A percentile compares a stretch with the other conserved stretches of the same genome.
Conservation (phyloP, 2,888 invertebrate genomes). For the Xylota segnis region DNA sequence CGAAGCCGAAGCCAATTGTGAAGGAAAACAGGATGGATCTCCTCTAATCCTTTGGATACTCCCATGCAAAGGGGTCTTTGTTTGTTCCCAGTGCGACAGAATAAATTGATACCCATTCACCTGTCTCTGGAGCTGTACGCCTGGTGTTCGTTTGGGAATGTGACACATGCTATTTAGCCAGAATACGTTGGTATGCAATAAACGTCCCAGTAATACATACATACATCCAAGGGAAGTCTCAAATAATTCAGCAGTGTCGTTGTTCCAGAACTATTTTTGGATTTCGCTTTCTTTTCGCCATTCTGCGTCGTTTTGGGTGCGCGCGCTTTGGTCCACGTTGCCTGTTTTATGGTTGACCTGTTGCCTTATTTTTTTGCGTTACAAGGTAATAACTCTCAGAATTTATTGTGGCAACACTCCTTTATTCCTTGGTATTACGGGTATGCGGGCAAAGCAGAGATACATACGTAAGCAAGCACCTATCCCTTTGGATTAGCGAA, state of each 20-base stretch:
- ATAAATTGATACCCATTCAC: conserved; percentile 2
- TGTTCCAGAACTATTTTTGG: conserved; percentile 62
- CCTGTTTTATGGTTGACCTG: conserved; percentile 53
- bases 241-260: conserved; percentile 28
- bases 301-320: conserved; percentile 53
- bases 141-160: conserved; percentile 38
- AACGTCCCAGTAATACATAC: neutral
- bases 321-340: conserved; percentile 47
- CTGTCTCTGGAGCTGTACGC: conserved; percentile 29
- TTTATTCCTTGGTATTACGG: neutral
- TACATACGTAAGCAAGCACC: neutral
- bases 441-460: neutral
- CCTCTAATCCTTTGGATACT: neutral
- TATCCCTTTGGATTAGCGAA: neutral
- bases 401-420: conserved; percentile 30
- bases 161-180: conserved; percentile 31
- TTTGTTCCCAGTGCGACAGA: neutral
- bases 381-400: conserved; percentile 16
- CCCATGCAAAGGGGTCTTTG: neutral
- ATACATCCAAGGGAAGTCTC: neutral
- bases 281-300: conserved; percentile 27
- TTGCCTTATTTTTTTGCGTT: conserved; percentile 40
- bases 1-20: no score
- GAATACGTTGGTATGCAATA: neutral
- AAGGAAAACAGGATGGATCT: neutral